These are phyloP conservation scores for Notamacropus eugenii DNA, from an alignment of 2,797 vertebrate species.

Conservation along the genomic window DNA sequence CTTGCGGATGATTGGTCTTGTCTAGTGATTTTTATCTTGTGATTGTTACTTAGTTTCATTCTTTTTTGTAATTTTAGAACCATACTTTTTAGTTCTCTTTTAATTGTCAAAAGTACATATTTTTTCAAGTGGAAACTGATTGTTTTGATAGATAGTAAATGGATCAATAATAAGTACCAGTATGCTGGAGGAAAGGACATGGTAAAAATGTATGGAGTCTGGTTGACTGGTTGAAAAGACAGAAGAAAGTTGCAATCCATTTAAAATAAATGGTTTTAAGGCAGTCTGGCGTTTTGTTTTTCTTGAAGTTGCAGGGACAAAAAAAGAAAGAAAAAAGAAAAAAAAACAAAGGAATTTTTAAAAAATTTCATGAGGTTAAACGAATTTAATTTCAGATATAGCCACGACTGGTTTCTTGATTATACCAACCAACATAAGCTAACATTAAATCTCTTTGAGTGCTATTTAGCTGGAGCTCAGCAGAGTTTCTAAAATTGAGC, in stretches of 20 bases:
- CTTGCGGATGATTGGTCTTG: not conserved
- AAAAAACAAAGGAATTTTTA: not conserved
- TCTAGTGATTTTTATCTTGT: not conserved
- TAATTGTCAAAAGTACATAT: not conserved
- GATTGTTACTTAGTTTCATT: not conserved
- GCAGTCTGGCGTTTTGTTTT: constrained; percentile 29
- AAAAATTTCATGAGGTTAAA: constrained; percentile 25
- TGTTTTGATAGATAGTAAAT: not conserved
- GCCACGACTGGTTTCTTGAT: constrained; percentile 42
- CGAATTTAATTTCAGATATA: constrained; percentile 48
- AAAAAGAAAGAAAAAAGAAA: constrained; percentile 41
- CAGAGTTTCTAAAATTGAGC: constrained; percentile 42
- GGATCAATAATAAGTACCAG: not conserved
- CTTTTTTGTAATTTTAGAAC: too few species aligned
- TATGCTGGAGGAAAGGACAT: not conserved
- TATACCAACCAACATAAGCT: constrained; percentile 42
- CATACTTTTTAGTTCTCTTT: not conserved
- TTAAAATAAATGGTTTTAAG: constrained; percentile 58
- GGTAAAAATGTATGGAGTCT: not conserved
- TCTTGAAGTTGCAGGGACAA: constrained; percentile 12
- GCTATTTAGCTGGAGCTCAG: constrained; percentile 28
- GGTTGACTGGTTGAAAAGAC: not conserved
- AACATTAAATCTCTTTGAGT: constrained; percentile 18
- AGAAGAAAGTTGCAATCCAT: not conserved
- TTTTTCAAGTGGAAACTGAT: not conserved